phyloP scores from a whole-genome alignment of 2,888 invertebrate genomes.

The Sympetrum striolatum region DNA sequence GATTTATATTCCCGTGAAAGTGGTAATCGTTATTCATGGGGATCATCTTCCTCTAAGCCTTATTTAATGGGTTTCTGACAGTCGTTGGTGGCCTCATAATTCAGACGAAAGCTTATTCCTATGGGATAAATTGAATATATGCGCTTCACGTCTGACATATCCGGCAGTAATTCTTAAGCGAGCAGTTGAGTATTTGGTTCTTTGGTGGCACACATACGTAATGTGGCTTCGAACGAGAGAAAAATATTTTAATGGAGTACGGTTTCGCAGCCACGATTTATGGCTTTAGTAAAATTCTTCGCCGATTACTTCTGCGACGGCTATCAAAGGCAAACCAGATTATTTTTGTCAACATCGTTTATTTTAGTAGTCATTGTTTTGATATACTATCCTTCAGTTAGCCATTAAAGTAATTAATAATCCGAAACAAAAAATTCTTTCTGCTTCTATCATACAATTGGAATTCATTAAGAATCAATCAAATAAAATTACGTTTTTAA shows the following conservation, averaged over 20 bases:
- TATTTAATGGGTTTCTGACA: neutral
- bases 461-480: no score
- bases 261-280: no score
- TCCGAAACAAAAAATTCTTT: no score
- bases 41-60: neutral
- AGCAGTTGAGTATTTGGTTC: neutral
- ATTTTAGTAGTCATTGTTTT: no score
- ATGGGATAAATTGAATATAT: neutral
- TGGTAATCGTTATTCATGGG: slow-evolving; percentile 19
- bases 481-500: no score
- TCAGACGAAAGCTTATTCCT: neutral
- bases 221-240: neutral
- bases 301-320: no score
- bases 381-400: no score
- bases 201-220: neutral
- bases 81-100: neutral
- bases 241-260: neutral
- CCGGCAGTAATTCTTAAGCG: neutral
- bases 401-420: no score
- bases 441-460: no score
- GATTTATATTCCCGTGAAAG: slow-evolving; percentile 14
- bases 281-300: no score
- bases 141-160: neutral
- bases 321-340: no score
- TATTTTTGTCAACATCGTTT: no score